Evolutionary conservation across 1,140 invertebrate species (phyloP).

Genomic region (Eufriesea mexicana): DNA sequence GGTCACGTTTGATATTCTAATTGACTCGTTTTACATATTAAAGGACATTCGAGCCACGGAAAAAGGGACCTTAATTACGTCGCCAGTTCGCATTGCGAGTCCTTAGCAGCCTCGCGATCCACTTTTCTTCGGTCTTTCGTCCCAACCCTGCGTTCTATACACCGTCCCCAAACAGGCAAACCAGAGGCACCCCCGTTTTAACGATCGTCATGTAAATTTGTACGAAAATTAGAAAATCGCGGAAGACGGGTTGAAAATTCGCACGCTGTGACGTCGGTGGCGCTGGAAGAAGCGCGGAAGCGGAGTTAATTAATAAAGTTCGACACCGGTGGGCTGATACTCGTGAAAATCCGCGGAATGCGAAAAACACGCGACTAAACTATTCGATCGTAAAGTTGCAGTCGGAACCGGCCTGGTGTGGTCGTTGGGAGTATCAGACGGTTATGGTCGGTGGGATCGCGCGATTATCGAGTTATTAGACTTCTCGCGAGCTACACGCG

Average conservation of each 20-base stretch:
- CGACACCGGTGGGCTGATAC: background rate
- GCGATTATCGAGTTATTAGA: background rate
- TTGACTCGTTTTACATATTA: slow-evolving; percentile 77
- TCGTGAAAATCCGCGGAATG: background rate
- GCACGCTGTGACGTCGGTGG: too few relatives aligned
- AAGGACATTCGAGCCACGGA: slow-evolving; percentile 70
- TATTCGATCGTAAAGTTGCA: background rate
- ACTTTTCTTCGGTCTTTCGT: background rate
- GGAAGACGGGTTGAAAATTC: too few relatives aligned
- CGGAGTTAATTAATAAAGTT: slow-evolving; percentile 20
- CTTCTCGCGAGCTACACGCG: background rate
- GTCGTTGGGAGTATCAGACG: too few relatives aligned
- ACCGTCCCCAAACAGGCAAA: too few relatives aligned
- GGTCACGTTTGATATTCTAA: slow-evolving; percentile 78
- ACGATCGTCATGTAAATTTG: too few relatives aligned
- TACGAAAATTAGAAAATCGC: too few relatives aligned
- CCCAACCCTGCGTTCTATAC: too few relatives aligned
- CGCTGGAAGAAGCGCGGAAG: background rate
- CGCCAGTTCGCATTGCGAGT: slow-evolving; percentile 45
- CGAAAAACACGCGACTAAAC: background rate
- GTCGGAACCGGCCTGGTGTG: too few relatives aligned
- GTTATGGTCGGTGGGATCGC: background rate
- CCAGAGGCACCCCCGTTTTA: too few relatives aligned
- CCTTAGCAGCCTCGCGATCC: background rate
- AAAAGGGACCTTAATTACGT: slow-evolving; percentile 73